These are phyloP conservation scores for Litoditis marina DNA, from an alignment of 2,888 invertebrate species.

Conservation along the genomic window DNA sequence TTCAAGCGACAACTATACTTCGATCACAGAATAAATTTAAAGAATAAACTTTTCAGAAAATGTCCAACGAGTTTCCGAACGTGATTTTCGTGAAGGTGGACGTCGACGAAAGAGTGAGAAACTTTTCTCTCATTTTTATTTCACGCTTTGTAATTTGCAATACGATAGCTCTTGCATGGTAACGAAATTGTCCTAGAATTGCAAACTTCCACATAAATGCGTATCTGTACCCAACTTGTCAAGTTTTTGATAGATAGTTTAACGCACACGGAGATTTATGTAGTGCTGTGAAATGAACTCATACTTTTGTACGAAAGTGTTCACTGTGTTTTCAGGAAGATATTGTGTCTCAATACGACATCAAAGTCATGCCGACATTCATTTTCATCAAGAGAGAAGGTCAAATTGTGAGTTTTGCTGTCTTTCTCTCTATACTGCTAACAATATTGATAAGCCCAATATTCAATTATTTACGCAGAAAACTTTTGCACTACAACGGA, in stretches of 20 bases:
- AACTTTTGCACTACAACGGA: no score
- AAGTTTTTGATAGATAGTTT: no score
- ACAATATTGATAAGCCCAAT: neutral
- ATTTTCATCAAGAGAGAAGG: constrained; percentile 54
- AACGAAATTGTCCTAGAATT: no score
- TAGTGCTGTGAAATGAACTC: no score
- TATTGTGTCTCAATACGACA: constrained; percentile 45
- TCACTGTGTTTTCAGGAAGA: constrained; percentile 41
- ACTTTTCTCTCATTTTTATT: neutral
- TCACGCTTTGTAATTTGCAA: no score
- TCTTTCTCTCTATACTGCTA: constrained; percentile 2
- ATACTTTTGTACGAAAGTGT: neutral
- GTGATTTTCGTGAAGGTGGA: constrained; percentile 47
- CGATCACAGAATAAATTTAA: neutral
- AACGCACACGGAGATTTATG: no score
- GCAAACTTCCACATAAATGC: no score
- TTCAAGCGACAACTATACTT: no score
- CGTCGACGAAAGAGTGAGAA: constrained; percentile 45
- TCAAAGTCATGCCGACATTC: constrained; percentile 61
- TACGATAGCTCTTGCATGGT: no score
- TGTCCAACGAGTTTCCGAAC: constrained; percentile 33
- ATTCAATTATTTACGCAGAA: no score
- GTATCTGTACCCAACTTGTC: no score
- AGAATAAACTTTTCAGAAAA: constrained; percentile 24
- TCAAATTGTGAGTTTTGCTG: constrained; percentile 36